These are phyloP conservation scores for Plectrocnemia conspersa DNA, from an alignment of 1,140 invertebrate species.

Conservation along the genomic window DNA sequence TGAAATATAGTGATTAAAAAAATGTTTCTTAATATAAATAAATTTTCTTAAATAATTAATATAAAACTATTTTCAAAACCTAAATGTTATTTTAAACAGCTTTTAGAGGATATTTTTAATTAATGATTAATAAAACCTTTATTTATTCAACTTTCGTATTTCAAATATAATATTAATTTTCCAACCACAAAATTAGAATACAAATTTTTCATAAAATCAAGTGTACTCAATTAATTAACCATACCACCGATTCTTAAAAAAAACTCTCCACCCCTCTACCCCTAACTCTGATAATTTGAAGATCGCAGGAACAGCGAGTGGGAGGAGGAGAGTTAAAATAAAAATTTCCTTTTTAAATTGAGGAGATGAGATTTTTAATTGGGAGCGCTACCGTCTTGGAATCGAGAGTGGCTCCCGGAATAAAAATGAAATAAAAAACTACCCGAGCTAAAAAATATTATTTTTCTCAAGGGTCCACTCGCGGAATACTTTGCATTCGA, in stretches of 20 bases:
- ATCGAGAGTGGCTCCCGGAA: constrained; percentile 19
- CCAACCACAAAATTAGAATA: too few species aligned
- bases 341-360: constrained; percentile 34
- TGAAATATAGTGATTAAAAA: too few species aligned
- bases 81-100: too few species aligned
- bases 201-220: too few species aligned
- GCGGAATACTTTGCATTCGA: neutral
- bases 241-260: constrained; percentile 21
- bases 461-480: neutral
- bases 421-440: constrained; percentile 5
- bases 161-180: too few species aligned
- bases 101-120: too few species aligned
- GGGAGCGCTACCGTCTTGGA: constrained; percentile 22
- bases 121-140: too few species aligned
- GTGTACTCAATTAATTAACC: constrained; percentile 10
- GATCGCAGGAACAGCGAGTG: too few species aligned
- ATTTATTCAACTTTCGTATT: too few species aligned
- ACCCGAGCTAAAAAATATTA: neutral
- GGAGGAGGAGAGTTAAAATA: constrained; percentile 18
- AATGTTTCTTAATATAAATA: too few species aligned
- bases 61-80: too few species aligned
- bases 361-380: constrained; percentile 36
- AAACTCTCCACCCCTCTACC: constrained; percentile 21
- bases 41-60: too few species aligned
- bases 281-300: constrained; percentile 15